These are phyloP conservation scores for Campoletis raptor DNA, from an alignment of 2,888 invertebrate genomes.

Conservation along the genomic window DNA sequence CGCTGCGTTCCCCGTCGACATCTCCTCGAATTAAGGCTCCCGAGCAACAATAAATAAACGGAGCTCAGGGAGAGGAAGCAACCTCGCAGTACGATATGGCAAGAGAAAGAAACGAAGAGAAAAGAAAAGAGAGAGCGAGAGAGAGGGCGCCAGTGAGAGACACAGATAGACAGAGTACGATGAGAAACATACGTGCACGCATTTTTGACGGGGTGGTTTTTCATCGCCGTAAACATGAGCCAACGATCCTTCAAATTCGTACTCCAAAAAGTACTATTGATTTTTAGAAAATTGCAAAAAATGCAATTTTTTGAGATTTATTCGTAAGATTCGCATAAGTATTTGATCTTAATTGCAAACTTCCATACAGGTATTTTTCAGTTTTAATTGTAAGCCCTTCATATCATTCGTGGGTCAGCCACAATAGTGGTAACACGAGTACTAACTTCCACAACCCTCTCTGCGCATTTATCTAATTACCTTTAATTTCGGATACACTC, in stretches of 20 bases:
- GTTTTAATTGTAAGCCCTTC: neutral
- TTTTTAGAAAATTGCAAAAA: slow-evolving; percentile 77
- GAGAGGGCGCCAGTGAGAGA: neutral
- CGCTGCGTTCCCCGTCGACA: slow-evolving; percentile 72
- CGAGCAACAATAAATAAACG: slow-evolving; percentile 74
- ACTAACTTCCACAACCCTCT: neutral
- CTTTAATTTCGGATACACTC: neutral
- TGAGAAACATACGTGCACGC: slow-evolving; percentile 16
- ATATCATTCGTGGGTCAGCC: neutral
- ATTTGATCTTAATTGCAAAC: neutral
- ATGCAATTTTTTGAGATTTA: neutral
- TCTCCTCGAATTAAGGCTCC: slow-evolving; percentile 74
- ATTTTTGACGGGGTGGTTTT: slow-evolving; percentile 61
- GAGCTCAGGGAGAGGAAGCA: slow-evolving; percentile 41
- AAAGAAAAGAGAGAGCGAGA: neutral
- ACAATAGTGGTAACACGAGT: neutral
- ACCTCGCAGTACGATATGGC: slow-evolving; percentile 36
- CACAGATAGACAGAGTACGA: slow-evolving; percentile 10
- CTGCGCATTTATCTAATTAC: neutral
- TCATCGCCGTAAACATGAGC: slow-evolving; percentile 34
- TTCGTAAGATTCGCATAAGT: neutral
- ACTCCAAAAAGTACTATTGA: slow-evolving; percentile 78
- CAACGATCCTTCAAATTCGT: slow-evolving; percentile 63
- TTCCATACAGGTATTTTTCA: neutral
- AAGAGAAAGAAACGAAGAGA: neutral